These are phyloP conservation scores for Camptogramma bilineatum DNA, from an alignment of 2,888 invertebrate genomes.

Conservation along the genomic window DNA sequence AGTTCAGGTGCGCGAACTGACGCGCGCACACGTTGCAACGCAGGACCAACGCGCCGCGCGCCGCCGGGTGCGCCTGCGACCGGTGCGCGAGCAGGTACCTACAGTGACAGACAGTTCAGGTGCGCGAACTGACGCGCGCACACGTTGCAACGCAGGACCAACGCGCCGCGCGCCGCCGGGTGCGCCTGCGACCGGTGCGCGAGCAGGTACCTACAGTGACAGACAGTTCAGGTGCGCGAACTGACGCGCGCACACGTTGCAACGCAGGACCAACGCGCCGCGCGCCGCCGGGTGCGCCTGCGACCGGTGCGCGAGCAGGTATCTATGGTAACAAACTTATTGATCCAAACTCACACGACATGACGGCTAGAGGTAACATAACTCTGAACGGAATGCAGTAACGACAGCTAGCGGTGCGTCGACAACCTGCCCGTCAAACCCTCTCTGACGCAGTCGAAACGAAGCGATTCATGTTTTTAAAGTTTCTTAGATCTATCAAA, in stretches of 20 bases:
- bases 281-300: slow-evolving; percentile 69
- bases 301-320: slow-evolving; percentile 71
- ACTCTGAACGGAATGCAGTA: too few species aligned
- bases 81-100: slow-evolving; percentile 74
- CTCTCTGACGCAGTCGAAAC: too few species aligned
- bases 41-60: slow-evolving; percentile 65
- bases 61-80: slow-evolving; percentile 68
- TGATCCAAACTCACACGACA: too few species aligned
- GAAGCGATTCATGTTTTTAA: too few species aligned
- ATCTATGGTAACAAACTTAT: slow-evolving; percentile 51
- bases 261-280: slow-evolving; percentile 70
- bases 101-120: slow-evolving; percentile 65
- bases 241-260: slow-evolving; percentile 61
- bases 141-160: slow-evolving; percentile 70
- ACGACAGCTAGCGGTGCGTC: too few species aligned
- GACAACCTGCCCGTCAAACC: too few species aligned
- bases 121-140: slow-evolving; percentile 75
- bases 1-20: slow-evolving; percentile 82
- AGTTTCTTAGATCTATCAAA: too few species aligned
- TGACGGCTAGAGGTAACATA: too few species aligned
- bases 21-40: slow-evolving; percentile 66
- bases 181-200: slow-evolving; percentile 72
- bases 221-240: slow-evolving; percentile 84
- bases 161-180: slow-evolving; percentile 68
- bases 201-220: slow-evolving; percentile 58